Evolutionary conservation across 2,113 vertebrate genomes (phyloP), one percentile per base, ranked within the genome.

Genomic region (Nycticebus coucang): DNA sequence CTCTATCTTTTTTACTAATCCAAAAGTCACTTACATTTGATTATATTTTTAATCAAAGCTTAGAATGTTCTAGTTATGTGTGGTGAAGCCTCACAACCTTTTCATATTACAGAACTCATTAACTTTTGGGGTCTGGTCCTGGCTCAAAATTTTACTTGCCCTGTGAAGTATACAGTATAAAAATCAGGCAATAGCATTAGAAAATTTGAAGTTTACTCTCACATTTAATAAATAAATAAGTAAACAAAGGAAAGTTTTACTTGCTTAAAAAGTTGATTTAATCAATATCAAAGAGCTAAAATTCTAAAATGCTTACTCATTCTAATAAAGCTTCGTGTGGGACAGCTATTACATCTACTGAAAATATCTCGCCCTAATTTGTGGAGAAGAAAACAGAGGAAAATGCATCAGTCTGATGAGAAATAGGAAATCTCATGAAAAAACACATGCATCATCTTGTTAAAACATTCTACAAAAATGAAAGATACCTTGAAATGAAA

Each of bases 1-100:
- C 86, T 96, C 62, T 45, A 33, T 80, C 19, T 69, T 33, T 19
- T 86, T 96, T 93, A 83, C 2, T 72, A 66, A 92, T 79, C n/a
- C 45, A 66, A 37, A 1, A 11, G 9, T 78, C 55, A 92, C 19
- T 50, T 66, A 28, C 26, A 24, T 77, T 74, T 66, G 69, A 64
- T 87, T 81, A 78, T 28, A 53, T 66, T 60, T n/a, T n/a, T n/a
- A n/a, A n/a, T n/a, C n/a, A 41, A 33, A 77, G 1, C 4, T 60
- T 50, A 87, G 33, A 28, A 28, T 64, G 7, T 83, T 59, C 66
- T 89, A 22, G 1, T 68, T 92, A 62, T 28, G 18, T 90, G 2
- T n/a, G 41, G 21, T 57, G 37, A 89, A 22, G 13, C 30, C 33
- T 87, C 57, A 53, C 2, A 55, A 5, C n/a, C 79, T 41, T 60